Percentiles rank a stretch among this genome's conserved stretches.
These are phyloP conservation scores for Bombylius major DNA, from an alignment of 2,888 invertebrate genomes.

Conservation along the genomic window DNA sequence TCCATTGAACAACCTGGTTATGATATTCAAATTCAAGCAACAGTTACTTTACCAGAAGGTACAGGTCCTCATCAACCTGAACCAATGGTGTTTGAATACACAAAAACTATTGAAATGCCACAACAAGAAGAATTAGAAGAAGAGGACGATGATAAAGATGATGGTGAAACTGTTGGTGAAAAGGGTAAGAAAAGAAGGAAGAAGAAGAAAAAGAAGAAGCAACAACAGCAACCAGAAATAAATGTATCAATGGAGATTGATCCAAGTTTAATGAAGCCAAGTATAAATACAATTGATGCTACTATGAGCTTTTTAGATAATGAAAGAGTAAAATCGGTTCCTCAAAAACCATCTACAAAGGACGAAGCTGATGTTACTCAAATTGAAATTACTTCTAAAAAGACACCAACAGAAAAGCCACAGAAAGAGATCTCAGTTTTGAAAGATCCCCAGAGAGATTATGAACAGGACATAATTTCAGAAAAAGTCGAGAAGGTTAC, in stretches of 20 bases:
- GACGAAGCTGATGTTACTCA: no score
- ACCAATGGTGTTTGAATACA: constrained; percentile 27
- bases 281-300: constrained; percentile 15
- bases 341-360: neutral
- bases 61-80: constrained; percentile 34
- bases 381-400: no score
- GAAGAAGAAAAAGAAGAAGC: constrained; percentile 6
- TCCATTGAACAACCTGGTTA: constrained; percentile 34
- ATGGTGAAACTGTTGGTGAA: neutral
- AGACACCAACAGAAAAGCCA: no score
- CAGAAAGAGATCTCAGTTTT: no score
- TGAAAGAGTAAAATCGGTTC: neutral
- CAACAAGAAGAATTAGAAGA: constrained; percentile 24
- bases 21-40: constrained; percentile 41
- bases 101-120: constrained; percentile 29
- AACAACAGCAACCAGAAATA: constrained; percentile 24
- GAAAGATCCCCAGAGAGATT: no score
- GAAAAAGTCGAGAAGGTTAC: no score
- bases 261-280: constrained; percentile 18
- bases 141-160: neutral
- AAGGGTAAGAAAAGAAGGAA: constrained; percentile 10
- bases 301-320: constrained; percentile 14
- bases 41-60: constrained; percentile 43
- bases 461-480: no score
- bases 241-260: constrained; percentile 28